Conservation (phyloP, 2,888 invertebrate genomes). For the Cinara cedri region DNA sequence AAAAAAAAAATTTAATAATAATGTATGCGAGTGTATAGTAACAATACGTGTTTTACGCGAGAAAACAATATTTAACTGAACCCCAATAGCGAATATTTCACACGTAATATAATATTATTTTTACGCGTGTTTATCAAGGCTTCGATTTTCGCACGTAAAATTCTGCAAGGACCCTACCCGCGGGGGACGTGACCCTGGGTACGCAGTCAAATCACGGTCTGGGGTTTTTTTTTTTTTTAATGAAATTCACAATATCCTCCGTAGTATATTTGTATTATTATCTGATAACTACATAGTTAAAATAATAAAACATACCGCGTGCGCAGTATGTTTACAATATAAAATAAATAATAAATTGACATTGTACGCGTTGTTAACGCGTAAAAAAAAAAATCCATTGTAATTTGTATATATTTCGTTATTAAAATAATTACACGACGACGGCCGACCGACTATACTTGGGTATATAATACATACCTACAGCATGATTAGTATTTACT, state of each 20-base stretch:
- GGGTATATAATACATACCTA: no score
- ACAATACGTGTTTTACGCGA: background rate
- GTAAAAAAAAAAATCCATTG: conserved; percentile 28
- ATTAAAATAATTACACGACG: no score
- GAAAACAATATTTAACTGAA: background rate
- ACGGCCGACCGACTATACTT: no score
- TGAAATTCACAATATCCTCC: background rate
- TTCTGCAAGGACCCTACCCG: background rate
- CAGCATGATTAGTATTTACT: conserved; percentile 24
- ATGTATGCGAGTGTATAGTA: background rate
- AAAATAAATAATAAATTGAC: no score
- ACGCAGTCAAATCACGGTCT: conserved; percentile 6
- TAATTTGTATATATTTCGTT: conserved; percentile 6
- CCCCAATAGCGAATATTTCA: background rate
- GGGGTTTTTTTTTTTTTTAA: background rate
- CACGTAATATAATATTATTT: background rate
- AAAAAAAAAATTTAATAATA: background rate
- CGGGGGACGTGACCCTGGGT: conserved; percentile 31
- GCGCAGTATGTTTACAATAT: no score
- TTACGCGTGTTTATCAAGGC: background rate
- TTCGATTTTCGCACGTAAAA: conserved; percentile 23
- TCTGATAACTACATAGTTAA: conserved; percentile 8
- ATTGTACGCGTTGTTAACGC: no score
- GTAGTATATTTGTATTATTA: conserved; percentile 1
- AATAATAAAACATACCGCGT: no score